A percentile compares a stretch with the other conserved stretches of the same genome.
Evolutionary conservation across 2,797 vertebrate genomes (phyloP).

Genomic region (Brotula barbata): DNA sequence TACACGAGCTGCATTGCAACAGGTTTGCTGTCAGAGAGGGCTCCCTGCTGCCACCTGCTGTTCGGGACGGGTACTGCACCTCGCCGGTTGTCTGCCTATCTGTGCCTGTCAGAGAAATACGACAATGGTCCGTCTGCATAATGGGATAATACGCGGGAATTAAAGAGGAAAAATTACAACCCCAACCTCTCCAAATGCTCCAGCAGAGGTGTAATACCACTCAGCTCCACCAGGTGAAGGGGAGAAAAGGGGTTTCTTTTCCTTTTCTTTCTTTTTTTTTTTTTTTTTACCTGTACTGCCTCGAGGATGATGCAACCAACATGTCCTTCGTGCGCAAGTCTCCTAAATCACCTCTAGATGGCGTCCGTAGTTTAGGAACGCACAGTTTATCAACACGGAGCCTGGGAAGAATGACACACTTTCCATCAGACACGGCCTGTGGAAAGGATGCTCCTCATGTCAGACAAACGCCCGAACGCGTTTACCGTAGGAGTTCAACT

Average conservation of each 20-base stretch:
- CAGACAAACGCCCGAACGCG: neutral
- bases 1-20: slow-evolving; percentile 56
- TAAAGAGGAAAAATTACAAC: slow-evolving; percentile 1
- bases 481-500: no score
- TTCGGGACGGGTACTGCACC: slow-evolving; percentile 36
- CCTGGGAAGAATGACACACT: neutral
- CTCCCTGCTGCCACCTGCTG: slow-evolving; percentile 67
- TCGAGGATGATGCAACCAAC: slow-evolving; percentile 60
- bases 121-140: slow-evolving; percentile 31
- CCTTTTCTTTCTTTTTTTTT: no score
- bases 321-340: slow-evolving; percentile 51
- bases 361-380: slow-evolving; percentile 66
- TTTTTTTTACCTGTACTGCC: slow-evolving; percentile 13
- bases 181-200: slow-evolving; percentile 3
- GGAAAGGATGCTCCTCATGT: neutral
- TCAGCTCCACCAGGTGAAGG: slow-evolving; percentile 18
- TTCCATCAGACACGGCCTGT: slow-evolving; percentile 10
- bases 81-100: slow-evolving; percentile 9
- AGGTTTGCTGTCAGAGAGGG: slow-evolving; percentile 44
- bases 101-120: slow-evolving; percentile 31
- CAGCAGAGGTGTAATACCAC: slow-evolving; percentile 4
- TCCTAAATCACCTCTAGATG: slow-evolving; percentile 72
- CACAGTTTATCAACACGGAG: slow-evolving; percentile 14
- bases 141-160: slow-evolving; percentile 17
- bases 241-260: no score